phyloP scores from a whole-genome alignment of 2,888 invertebrate species.

The Ormyrus rosae region DNA sequence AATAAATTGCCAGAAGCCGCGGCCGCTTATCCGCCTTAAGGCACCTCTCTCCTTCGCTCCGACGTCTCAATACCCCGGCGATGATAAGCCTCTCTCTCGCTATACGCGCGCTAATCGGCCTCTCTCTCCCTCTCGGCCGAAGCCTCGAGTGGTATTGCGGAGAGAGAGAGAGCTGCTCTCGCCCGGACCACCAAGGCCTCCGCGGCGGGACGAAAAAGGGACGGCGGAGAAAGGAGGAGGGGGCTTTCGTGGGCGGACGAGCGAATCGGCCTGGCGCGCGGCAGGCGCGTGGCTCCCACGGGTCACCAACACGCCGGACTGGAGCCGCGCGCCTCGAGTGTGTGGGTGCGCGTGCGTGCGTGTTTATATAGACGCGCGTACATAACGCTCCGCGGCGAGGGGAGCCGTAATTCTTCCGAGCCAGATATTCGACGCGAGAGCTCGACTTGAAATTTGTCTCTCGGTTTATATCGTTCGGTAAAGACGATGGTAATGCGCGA shows the following conservation, averaged over 20 bases:
- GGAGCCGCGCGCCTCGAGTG: no score
- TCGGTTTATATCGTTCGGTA: neutral
- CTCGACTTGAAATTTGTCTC: slow-evolving; percentile 14
- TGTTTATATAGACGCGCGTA: neutral
- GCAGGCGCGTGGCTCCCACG: slow-evolving; percentile 73
- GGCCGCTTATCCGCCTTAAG: neutral
- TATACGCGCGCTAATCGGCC: slow-evolving; percentile 21
- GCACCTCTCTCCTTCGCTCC: neutral
- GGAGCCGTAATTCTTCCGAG: neutral
- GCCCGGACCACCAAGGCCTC: slow-evolving; percentile 41
- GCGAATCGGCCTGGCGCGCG: slow-evolving; percentile 68
- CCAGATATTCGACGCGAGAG: slow-evolving; percentile 13
- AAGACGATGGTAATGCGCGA: neutral
- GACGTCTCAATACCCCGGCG: slow-evolving; percentile 18
- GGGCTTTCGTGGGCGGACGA: slow-evolving; percentile 48
- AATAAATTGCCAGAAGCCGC: no score
- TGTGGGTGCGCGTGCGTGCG: neutral
- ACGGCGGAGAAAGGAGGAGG: slow-evolving; percentile 61
- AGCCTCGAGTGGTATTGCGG: neutral
- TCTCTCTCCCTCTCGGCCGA: neutral
- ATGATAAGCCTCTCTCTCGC: slow-evolving; percentile 3
- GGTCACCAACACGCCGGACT: slow-evolving; percentile 59
- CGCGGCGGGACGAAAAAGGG: neutral
- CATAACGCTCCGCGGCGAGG: neutral
- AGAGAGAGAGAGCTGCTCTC: neutral